These are phyloP conservation scores for Anabas testudineus DNA, from an alignment of 2,797 vertebrate genomes.

Conservation along the genomic window DNA sequence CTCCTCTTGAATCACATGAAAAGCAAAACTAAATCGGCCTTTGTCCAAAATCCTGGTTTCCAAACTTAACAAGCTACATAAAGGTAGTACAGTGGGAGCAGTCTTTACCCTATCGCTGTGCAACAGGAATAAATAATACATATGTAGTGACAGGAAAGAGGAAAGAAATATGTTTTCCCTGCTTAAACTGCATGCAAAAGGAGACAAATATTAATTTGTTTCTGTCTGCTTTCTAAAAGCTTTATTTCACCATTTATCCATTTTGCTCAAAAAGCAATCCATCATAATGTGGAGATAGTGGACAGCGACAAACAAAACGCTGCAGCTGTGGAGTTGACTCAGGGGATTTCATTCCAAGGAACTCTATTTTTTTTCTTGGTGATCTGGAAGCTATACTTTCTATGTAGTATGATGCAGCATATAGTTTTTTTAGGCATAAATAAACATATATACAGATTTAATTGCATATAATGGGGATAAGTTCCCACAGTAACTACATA, in stretches of 20 bases:
- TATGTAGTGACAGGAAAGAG: neutral
- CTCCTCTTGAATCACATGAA: slow-evolving; percentile 29
- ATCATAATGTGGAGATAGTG: neutral
- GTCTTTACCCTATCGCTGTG: neutral
- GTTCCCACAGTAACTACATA: neutral
- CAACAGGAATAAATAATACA: neutral
- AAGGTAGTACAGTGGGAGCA: no score
- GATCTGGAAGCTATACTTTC: slow-evolving; percentile 4
- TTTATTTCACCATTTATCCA: neutral
- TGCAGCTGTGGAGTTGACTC: neutral
- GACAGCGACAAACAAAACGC: neutral
- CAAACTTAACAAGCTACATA: no score
- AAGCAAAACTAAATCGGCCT: slow-evolving; percentile 13
- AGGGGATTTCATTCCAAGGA: neutral
- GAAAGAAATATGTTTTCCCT: neutral
- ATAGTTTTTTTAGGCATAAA: slow-evolving; percentile 14
- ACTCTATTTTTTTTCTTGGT: neutral
- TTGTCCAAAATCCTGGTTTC: slow-evolving; percentile 11
- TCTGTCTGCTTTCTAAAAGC: neutral
- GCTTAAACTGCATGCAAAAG: neutral
- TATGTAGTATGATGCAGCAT: neutral
- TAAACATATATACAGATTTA: neutral
- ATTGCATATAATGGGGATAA: neutral
- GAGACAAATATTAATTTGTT: neutral
- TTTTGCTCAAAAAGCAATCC: neutral